Evolutionary conservation across 2,113 vertebrate genomes (phyloP).

Genomic region (Malurus elegans): DNA sequence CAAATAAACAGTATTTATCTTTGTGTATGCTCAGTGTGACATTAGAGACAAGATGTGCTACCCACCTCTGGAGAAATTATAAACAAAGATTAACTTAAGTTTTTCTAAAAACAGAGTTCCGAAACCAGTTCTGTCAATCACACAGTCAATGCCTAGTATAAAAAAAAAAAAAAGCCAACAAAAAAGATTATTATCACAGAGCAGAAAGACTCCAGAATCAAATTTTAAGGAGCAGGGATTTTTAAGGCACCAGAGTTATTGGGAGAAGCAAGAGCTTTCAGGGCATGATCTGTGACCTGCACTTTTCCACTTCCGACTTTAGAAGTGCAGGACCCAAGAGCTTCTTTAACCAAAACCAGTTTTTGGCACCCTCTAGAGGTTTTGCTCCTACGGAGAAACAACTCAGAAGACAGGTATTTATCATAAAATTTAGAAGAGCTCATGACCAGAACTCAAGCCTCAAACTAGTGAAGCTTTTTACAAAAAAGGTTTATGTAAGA

Average conservation of each 20-base stretch:
- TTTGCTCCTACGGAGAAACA: background rate
- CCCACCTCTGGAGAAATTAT: background rate
- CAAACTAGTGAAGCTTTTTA: background rate
- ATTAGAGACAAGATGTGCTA: background rate
- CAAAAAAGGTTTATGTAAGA: background rate
- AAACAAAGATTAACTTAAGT: background rate
- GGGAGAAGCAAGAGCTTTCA: background rate
- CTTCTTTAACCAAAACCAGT: background rate
- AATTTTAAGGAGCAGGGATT: background rate
- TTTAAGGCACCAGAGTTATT: background rate
- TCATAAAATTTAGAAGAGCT: background rate
- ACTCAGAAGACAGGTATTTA: background rate
- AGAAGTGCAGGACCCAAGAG: background rate
- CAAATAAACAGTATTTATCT: background rate
- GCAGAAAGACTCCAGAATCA: background rate
- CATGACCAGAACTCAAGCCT: background rate
- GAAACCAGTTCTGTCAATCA: background rate
- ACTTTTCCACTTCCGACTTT: background rate
- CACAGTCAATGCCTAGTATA: background rate
- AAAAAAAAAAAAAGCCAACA: too few species aligned
- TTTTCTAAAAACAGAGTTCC: background rate
- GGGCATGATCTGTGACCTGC: background rate
- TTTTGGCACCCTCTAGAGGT: constrained; percentile 64
- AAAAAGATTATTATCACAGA: background rate
- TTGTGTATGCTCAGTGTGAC: background rate